These are phyloP conservation scores for Lipophrys pholis DNA, from an alignment of 2,113 vertebrate species.

Conservation along the genomic window DNA sequence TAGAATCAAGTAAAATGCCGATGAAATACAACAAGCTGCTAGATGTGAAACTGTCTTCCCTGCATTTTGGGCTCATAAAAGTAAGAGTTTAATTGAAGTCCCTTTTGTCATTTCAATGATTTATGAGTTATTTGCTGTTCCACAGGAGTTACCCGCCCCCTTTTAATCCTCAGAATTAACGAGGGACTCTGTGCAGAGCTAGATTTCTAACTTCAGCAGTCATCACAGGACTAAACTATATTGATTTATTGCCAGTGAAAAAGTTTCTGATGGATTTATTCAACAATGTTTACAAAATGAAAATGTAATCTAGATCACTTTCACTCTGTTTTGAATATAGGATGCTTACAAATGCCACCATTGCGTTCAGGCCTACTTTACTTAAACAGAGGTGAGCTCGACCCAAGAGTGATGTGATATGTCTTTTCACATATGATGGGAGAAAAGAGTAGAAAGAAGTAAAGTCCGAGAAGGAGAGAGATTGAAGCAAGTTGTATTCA, in stretches of 20 bases:
- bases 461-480: constrained; percentile 30
- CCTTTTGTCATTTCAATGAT: constrained; percentile 5
- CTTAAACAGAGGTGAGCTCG: not conserved
- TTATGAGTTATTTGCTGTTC: constrained; percentile 12
- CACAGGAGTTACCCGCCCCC: not conserved
- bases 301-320: not conserved
- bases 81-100: not conserved
- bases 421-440: not conserved
- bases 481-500: constrained; percentile 11
- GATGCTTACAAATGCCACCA: not conserved
- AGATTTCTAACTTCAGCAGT: too few relatives aligned
- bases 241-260: not conserved
- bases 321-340: not conserved
- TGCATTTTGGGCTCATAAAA: not conserved
- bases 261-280: not conserved
- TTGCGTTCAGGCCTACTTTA: not conserved
- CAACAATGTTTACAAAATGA: not conserved
- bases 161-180: not conserved
- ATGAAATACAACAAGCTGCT: not conserved
- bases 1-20: not conserved
- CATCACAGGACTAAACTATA: not conserved
- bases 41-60: not conserved
- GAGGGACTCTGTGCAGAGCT: not conserved
- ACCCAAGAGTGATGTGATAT: not conserved
- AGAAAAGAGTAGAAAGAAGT: not conserved